A percentile compares a stretch with the other conserved stretches of the same genome.
Evolutionary conservation across 2,113 vertebrate species (phyloP).

Genomic region (Pygoscelis antarcticus): DNA sequence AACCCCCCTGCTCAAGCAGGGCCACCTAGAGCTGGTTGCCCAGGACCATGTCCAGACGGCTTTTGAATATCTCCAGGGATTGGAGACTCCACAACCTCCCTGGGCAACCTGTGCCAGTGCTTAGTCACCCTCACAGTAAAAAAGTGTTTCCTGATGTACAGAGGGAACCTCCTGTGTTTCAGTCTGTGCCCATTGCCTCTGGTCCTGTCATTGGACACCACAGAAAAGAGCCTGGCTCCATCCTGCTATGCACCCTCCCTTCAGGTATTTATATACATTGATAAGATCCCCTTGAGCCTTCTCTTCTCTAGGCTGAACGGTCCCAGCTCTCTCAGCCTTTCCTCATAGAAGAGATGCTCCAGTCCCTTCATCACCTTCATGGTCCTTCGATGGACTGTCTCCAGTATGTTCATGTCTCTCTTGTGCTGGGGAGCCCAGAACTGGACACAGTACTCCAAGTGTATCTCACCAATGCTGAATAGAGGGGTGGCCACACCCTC

Average conservation of each 20-base stretch:
- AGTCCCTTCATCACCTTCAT: neutral
- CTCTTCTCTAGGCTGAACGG: neutral
- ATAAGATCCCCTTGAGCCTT: neutral
- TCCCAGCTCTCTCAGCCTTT: neutral
- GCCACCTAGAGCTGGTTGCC: neutral
- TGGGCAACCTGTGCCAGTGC: neutral
- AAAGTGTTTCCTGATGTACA: neutral
- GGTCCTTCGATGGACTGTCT: neutral
- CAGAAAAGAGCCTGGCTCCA: neutral
- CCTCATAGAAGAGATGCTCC: neutral
- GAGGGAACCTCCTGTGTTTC: neutral
- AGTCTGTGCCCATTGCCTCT: neutral
- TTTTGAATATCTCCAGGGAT: neutral
- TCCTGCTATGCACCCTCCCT: neutral
- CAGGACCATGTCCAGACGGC: fast-evolving
- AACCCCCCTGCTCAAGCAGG: neutral
- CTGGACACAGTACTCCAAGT: neutral
- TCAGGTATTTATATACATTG: neutral
- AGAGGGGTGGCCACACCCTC: neutral
- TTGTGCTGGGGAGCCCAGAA: neutral
- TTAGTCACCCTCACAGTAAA: neutral
- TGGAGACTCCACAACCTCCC: neutral
- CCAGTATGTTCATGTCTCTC: neutral
- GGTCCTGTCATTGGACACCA: neutral
- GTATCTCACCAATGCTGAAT: neutral